Evolutionary conservation across 2,113 vertebrate species (phyloP), one percentile per base, ranked within the genome.

Genomic region (Mobula birostris): DNA sequence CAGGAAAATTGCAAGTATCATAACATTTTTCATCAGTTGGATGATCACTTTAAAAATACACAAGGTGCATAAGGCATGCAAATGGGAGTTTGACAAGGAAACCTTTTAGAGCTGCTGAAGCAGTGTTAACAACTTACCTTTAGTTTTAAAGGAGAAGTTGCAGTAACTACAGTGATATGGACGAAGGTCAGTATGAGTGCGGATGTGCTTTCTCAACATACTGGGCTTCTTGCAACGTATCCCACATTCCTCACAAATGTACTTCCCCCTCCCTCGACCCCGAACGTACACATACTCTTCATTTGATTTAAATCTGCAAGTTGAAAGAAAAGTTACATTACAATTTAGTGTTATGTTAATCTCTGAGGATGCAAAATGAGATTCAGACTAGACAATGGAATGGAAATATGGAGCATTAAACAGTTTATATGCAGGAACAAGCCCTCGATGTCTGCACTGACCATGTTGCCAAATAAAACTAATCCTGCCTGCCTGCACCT

Each of bases 121-220:
- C 14, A 58, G 56, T 11, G 61, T 48, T 27, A 70, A n/a, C 72
- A n/a, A 66, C 1, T 40, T 96, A 99, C 99, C 99, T 98, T 99
- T 99, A 0, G 99, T 99, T 97, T 99, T 99, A 96, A 99, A 99
- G 95, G 99, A 99, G 94, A 99, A 99, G 96, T 99, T 99, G 96
- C 99, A 99, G 96, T 98, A 98, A 77, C 97, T 96, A 95, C 99
- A 99, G 95, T 99, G 99, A 96, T 98, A 99, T 0, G 99, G 99
- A 94, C 99, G 98, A 61, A 99, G 98, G 87, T 99, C 99, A 0
- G 99, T 99, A 95, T 99, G 99, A 0, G 99, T 99, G 94, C 99
- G 98, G 94, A 99, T 99, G 95, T 99, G 99, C 95, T 99, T 99
- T 95, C 98, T 98, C 94, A 99, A 96, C 99, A 99, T 99, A 95